phyloP scores from a whole-genome alignment of 2,797 vertebrate species.

The Sebastes oblongus region DNA sequence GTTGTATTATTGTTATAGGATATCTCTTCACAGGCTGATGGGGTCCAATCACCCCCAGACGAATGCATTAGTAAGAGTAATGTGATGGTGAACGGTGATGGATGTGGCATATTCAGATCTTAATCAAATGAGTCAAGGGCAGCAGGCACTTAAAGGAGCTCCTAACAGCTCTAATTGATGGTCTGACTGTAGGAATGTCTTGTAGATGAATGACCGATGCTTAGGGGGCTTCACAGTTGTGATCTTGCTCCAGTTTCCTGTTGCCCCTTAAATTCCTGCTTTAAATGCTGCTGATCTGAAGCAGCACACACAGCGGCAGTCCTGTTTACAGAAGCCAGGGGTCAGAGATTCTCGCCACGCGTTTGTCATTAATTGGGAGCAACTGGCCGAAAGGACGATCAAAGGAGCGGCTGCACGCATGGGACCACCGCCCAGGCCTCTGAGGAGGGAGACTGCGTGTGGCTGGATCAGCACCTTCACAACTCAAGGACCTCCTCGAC shows the following conservation, averaged over 20 bases:
- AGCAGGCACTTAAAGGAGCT: background rate
- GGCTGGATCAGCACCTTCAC: background rate
- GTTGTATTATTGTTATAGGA: background rate
- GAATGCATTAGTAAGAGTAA: constrained; percentile 1
- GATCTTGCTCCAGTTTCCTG: constrained; percentile 42
- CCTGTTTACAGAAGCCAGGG: constrained; percentile 61
- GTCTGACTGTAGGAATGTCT: constrained; percentile 28
- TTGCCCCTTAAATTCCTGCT: constrained; percentile 44
- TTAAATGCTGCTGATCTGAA: constrained; percentile 40
- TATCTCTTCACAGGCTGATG: background rate
- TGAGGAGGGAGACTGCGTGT: background rate
- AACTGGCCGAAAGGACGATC: constrained; percentile 40
- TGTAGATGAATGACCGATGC: constrained; percentile 11
- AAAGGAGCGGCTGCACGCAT: constrained; percentile 20
- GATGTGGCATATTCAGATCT: constrained; percentile 9
- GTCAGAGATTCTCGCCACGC: constrained; percentile 43
- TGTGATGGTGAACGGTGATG: background rate
- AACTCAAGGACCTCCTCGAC: background rate
- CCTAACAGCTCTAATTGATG: background rate
- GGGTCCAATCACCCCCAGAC: background rate
- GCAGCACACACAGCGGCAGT: constrained; percentile 30
- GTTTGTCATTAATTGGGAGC: constrained; percentile 60
- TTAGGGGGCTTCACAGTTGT: background rate
- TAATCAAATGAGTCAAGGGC: constrained; percentile 12
- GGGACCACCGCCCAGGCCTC: constrained; percentile 19